Evolutionary conservation across 2,113 vertebrate genomes (phyloP).

Genomic region (Rhombomys opimus): DNA sequence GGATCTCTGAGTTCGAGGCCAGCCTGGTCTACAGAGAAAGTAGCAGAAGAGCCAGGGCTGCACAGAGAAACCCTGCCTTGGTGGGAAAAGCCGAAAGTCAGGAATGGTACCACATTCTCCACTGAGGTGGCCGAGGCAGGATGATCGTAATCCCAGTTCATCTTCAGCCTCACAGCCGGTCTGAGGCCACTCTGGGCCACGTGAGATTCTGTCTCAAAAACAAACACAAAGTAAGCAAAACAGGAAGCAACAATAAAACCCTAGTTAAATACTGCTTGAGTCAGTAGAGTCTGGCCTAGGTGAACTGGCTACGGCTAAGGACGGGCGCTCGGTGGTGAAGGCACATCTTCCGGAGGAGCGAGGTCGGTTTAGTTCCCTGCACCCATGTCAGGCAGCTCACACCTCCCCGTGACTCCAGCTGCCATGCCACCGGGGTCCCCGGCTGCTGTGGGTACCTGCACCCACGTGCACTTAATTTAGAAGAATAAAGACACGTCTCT

Average conservation of each 20-base stretch:
- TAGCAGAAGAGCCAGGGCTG: not conserved
- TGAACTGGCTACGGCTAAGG: not conserved
- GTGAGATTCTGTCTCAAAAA: not conserved
- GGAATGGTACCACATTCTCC: not conserved
- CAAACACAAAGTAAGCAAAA: not conserved
- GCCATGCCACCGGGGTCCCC: not conserved
- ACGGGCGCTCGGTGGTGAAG: not conserved
- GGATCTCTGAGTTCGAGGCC: not conserved
- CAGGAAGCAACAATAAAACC: too few species aligned
- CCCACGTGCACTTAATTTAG: not conserved
- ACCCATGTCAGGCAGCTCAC: not conserved
- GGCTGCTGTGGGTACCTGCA: not conserved
- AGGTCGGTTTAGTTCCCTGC: not conserved
- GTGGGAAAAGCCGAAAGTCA: not conserved
- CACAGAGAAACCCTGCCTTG: not conserved
- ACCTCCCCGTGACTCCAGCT: not conserved
- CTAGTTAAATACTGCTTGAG: not conserved
- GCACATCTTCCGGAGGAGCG: not conserved
- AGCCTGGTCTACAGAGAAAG: not conserved
- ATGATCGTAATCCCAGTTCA: not conserved
- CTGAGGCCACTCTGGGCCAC: not conserved
- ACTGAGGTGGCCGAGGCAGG: not conserved
- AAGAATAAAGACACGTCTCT: not conserved
- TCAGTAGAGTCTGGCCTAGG: not conserved
- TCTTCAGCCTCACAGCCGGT: not conserved